Percentiles rank a stretch among this genome's conserved stretches.
phyloP scores from a whole-genome alignment of 2,113 vertebrate genomes.

The Dromiciops gliroides region DNA sequence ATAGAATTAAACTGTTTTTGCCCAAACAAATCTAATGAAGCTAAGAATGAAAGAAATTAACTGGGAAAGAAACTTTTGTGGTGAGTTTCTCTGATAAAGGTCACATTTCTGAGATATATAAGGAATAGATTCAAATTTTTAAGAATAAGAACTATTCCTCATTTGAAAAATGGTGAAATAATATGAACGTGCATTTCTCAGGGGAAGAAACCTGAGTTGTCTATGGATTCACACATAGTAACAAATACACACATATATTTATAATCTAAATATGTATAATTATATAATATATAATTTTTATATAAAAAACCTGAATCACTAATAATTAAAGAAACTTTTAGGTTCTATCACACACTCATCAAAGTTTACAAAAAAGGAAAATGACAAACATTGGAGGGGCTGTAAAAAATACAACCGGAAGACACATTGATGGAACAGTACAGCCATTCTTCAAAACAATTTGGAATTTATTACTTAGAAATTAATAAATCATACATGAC shows the following conservation, averaged over 20 bases:
- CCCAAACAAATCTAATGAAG: too few relatives aligned
- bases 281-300: too few relatives aligned
- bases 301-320: neutral
- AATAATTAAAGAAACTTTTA: neutral
- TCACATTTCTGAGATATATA: too few relatives aligned
- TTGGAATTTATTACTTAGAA: neutral
- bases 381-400: neutral
- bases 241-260: too few relatives aligned
- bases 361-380: neutral
- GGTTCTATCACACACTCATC: neutral
- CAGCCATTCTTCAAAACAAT: neutral
- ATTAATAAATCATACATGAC: neutral
- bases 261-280: too few relatives aligned
- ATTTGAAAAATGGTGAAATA: neutral
- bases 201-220: neutral
- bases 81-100: too few relatives aligned
- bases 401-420: neutral
- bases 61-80: too few relatives aligned
- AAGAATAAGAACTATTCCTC: neutral
- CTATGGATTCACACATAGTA: neutral
- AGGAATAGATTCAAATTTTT: too few relatives aligned
- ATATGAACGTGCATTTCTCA: neutral
- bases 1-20: too few relatives aligned
- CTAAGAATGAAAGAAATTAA: too few relatives aligned
- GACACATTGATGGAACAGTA: neutral